These are phyloP conservation scores for Lacerta agilis DNA, from an alignment of 2,797 vertebrate genomes.

Conservation along the genomic window DNA sequence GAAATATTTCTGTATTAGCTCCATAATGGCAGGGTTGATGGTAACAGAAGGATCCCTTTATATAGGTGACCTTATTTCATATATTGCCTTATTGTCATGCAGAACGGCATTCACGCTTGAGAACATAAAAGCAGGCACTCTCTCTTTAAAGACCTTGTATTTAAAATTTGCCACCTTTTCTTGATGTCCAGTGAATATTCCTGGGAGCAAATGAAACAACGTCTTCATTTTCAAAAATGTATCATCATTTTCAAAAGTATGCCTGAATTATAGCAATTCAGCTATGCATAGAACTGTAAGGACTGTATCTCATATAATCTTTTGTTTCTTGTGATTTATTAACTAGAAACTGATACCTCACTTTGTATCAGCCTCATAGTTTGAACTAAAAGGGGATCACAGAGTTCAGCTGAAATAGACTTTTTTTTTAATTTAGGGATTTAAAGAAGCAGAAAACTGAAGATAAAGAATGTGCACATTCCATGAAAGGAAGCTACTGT, in stretches of 20 bases:
- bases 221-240: conserved; percentile 34
- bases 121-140: neutral
- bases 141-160: conserved; percentile 27
- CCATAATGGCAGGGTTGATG: conserved; percentile 31
- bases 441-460: neutral
- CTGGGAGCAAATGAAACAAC: neutral
- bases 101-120: conserved; percentile 11
- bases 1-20: conserved; percentile 54
- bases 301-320: neutral
- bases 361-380: neutral
- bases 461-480: conserved; percentile 18
- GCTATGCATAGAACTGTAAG: conserved; percentile 3
- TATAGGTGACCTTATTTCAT: conserved; percentile 47
- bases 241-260: neutral
- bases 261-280: neutral
- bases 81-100: conserved; percentile 56
- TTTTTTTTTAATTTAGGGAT: conserved; percentile 6
- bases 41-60: conserved; percentile 39
- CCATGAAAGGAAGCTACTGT: neutral
- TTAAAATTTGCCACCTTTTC: conserved; percentile 19
- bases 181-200: conserved; percentile 28
- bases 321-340: neutral
- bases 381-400: neutral
- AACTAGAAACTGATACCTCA: neutral
- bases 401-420: neutral